Evolutionary conservation across 2,797 vertebrate genomes (phyloP).

Genomic region (Protosalanx chinensis): DNA sequence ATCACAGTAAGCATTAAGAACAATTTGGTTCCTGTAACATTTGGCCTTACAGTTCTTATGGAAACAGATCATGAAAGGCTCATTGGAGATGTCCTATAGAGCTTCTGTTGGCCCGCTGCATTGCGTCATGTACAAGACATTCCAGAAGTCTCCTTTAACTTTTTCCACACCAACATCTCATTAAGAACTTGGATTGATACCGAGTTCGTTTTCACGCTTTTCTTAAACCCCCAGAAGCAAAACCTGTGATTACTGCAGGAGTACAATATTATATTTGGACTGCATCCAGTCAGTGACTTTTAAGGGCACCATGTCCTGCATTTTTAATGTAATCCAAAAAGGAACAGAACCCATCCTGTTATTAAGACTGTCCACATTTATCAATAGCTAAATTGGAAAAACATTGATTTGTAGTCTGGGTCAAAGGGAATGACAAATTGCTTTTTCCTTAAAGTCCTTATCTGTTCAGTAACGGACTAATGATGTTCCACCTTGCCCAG

Average conservation of each 20-base stretch:
- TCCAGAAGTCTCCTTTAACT: slow-evolving; percentile 61
- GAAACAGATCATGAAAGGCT: not conserved
- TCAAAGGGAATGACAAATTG: slow-evolving; percentile 59
- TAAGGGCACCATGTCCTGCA: slow-evolving; percentile 44
- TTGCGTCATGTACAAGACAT: slow-evolving; percentile 41
- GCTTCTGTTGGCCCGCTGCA: slow-evolving; percentile 19
- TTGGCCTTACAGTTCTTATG: not conserved
- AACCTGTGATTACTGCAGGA: slow-evolving; percentile 61
- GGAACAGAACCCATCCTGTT: slow-evolving; percentile 41
- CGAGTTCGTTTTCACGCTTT: slow-evolving; percentile 56
- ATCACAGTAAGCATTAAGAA: not conserved
- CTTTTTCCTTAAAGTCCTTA: slow-evolving; percentile 33
- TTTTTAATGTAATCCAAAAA: slow-evolving; percentile 56
- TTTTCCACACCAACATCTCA: slow-evolving; percentile 27
- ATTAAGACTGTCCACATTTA: slow-evolving; percentile 53
- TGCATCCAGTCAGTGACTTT: slow-evolving; percentile 53
- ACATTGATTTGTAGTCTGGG: slow-evolving; percentile 57
- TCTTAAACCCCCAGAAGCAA: slow-evolving; percentile 38
- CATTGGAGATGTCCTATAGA: not conserved
- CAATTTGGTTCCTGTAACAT: not conserved
- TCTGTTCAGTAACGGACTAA: slow-evolving; percentile 12
- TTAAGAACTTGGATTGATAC: slow-evolving; percentile 62
- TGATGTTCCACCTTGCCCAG: not conserved
- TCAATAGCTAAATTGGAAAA: slow-evolving; percentile 57
- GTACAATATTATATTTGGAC: slow-evolving; percentile 65